Base-by-base conservation (phyloP, 2,888 invertebrate species). In the Ophraella communa region DNA sequence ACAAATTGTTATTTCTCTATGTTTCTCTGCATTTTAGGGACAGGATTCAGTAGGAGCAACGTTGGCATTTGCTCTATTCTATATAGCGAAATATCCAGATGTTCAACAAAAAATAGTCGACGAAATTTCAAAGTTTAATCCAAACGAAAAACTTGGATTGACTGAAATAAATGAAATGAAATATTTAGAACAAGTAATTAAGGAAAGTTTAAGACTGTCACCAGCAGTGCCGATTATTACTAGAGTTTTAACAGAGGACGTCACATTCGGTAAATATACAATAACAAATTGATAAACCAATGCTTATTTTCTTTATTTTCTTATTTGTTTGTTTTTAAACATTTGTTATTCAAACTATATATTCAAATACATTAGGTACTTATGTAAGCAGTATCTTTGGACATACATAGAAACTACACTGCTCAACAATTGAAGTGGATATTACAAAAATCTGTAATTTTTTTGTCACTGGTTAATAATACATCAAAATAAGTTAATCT, bases 221-320 rank as follows among this genome's bases (percentile, higher is more conserved):
- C 91, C 91, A 1, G 89, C 89, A 70, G 89, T 91, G 3, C 88
- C 87, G 24, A 85, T 89, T 72, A 86, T 91, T 72, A 86, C 87
- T 1, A 85, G 91, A 62, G 82, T 80, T 52, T 74, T 89, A 42
- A 82, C 82, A 0, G 86, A 88, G 75, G 85, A 87, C 69, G 81
- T 88, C 10, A 79, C 81, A 62, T 80, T 89, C 68, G 87, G 89
- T 88, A 79, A 79, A 83, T 76, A 30, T 23, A 8, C 2, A 27
- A 20, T 14, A 17, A 47, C 18, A 11, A 11, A 21, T 3, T 47
- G n/a, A n/a, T n/a, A n/a, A n/a, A n/a, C n/a, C n/a, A n/a, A n/a
- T n/a, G n/a, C n/a, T n/a, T n/a, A n/a, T n/a, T n/a, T n/a, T n/a
- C n/a, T n/a, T n/a, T n/a, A n/a, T n/a, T n/a, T n/a, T n/a, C n/a